Percentiles rank a stretch among this genome's conserved stretches.
These are phyloP conservation scores for Diarsia mendica DNA, from an alignment of 2,888 invertebrate genomes.

Conservation along the genomic window DNA sequence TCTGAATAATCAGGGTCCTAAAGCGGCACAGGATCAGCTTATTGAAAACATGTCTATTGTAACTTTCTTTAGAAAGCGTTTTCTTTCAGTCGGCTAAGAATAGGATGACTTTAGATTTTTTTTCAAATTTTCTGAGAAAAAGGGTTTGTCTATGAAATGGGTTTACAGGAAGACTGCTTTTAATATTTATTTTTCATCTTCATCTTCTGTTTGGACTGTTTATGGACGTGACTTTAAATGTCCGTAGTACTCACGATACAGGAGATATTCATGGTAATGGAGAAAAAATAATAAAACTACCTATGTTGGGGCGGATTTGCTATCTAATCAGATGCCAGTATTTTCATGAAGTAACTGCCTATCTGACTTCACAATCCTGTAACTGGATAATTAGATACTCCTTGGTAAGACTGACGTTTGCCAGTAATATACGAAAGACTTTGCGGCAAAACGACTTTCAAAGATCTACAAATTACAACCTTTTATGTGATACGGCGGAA, in stretches of 20 bases:
- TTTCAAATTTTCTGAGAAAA: background rate
- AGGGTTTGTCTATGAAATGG: background rate
- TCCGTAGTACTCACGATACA: background rate
- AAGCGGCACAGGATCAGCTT: background rate
- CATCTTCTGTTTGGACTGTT: background rate
- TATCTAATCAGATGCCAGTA: background rate
- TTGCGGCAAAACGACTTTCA: too few species aligned
- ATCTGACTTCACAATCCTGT: background rate
- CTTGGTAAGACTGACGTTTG: background rate
- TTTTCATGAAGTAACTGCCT: background rate
- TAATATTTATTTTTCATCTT: background rate
- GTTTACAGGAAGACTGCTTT: background rate
- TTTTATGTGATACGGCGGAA: too few species aligned
- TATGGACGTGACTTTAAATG: background rate
- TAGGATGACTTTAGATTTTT: background rate
- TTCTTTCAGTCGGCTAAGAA: background rate
- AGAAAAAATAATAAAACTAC: background rate
- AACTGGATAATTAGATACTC: too few species aligned
- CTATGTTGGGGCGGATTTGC: background rate
- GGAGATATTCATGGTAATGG: background rate
- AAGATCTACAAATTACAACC: too few species aligned
- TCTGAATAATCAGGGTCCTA: slow-evolving; percentile 13
- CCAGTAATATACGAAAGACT: too few species aligned
- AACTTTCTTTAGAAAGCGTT: background rate
- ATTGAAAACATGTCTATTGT: slow-evolving; percentile 4